Base-by-base conservation (phyloP, 35 echinoderm and acorn worm genomes). In the Apostichopus californicus region DNA sequence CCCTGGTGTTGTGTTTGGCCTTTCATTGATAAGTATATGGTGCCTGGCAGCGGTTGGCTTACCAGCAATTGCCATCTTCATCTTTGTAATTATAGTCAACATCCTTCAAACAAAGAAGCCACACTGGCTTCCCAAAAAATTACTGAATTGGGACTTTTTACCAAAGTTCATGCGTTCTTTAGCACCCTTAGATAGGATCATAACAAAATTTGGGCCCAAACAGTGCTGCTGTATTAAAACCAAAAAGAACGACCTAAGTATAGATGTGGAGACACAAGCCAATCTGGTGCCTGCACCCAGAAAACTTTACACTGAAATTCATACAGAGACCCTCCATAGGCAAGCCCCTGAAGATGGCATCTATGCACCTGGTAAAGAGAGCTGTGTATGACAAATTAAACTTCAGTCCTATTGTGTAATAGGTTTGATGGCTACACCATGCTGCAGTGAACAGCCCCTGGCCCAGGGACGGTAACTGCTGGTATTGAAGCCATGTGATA, bases 131-230 rank as follows among this genome's bases (percentile, higher is more conserved):
- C 93, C 93, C 1, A 90, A 90, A 58, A 90, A 8, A 21, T 73
- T 94, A 6, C 77, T 72, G 64, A 90, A 23, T 54, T 94, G 93
- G 93, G 87, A 94, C 26, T 94, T 90, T 52, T 57, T 94, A 9
- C 93, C 93, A 15, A 80, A 71, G 54, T 94, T 87, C 57, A 94
- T 94, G 93, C 86, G 80, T 26, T 94, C 93, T 26, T 77, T 94
- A 77, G 56, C 73, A 73, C 93, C 93, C 7, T 64, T 90, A n/a
- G 88, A 90, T 20, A 17, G 13, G 5, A 1, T 90, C 5, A 21
- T 90, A 3, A 78, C 88, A 22, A 90, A 90, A 23, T 90, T 90
- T 52, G 73, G 54, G 7, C 88, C 88, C 15, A 90, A 78, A 52
- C 26, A 53, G 17, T 90, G 88, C 71, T 75, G 71, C 28, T 90